Base-by-base conservation (phyloP, 2,797 vertebrate genomes). In the Florisuga fusca region DNA sequence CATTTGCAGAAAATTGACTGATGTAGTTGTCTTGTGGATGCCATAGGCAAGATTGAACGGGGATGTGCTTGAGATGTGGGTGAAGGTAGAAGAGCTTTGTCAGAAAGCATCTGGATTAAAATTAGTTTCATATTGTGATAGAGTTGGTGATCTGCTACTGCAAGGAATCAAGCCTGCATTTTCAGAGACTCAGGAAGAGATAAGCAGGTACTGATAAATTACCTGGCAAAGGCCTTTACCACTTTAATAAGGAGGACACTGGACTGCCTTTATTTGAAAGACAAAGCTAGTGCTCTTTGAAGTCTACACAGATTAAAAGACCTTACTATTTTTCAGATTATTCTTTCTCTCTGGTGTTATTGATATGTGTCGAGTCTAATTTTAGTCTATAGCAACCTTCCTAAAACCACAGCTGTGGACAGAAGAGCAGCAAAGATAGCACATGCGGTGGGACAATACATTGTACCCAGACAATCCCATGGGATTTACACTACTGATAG, bases 341-440 rank as follows among this genome's bases (percentile, higher is more conserved):
- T 91, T 91, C 9, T 27, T 78, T 76, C 48, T 78, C 27, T 76
- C 55, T 82, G 36, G 15, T 80, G 38, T 62, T 85, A 83, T 12
- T 90, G 78, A 43, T 92, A 87, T 29, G 11, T 38, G 66, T 76
- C 55, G 84, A 16, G 43, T 69, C 74, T 93, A 74, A 91, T 91
- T 89, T 94, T 93, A 88, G 45, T 34, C 33, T 46, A 33, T 15
- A 69, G 25, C 55, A 89, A 68, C 66, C 51, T 78, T 26, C 34
- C 84, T 84, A 38, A 73, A 93, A 94, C 76, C 72, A 86, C n/a
- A 89, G 12, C 33, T 76, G 26, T 33, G 54, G 63, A 62, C 87
- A 73, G 91, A 93, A 86, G 27, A 92, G 41, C 34, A 77, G 31
- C 59, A 84, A 88, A 91, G n/a, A 67, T 61, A 50, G 77, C 57